Percentiles rank a stretch among this genome's conserved stretches.
phyloP scores from a whole-genome alignment of 2,888 invertebrate genomes.

The Amiota mariae region DNA sequence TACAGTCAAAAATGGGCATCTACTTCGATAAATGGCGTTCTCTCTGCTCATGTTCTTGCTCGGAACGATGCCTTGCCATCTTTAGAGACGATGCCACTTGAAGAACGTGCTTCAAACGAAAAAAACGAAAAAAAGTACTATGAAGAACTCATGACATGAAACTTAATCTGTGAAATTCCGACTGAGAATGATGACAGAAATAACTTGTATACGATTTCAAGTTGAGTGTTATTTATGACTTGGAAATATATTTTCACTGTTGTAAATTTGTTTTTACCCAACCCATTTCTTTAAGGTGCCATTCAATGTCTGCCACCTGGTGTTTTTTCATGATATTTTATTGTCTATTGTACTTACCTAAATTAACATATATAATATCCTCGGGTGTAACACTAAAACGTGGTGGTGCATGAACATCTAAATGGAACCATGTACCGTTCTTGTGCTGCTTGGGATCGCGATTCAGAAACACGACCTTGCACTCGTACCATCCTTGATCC shows the following conservation, averaged over 20 bases:
- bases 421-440: constrained; percentile 98
- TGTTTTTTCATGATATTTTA: too few relatives aligned
- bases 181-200: constrained; percentile 27
- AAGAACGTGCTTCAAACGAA: neutral
- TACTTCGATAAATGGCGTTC: neutral
- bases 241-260: neutral
- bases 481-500: constrained; percentile 98
- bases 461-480: constrained; percentile 95
- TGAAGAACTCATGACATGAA: constrained; percentile 22
- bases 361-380: constrained; percentile 96
- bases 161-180: constrained; percentile 26
- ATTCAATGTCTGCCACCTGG: neutral
- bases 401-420: constrained; percentile 97
- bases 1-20: constrained; percentile 52
- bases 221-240: constrained; percentile 16
- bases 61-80: neutral
- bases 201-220: constrained; percentile 11
- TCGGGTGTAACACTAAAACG: constrained; percentile 96
- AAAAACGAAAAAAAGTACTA: neutral
- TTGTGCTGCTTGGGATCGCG: constrained; percentile 92
- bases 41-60: neutral
- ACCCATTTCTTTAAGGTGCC: neutral
- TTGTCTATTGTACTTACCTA: constrained; percentile 75
- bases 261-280: constrained; percentile 22
- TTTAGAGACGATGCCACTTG: neutral